Evolutionary conservation across 2,888 invertebrate species (phyloP).

Genomic region (Isotomurus palustris): DNA sequence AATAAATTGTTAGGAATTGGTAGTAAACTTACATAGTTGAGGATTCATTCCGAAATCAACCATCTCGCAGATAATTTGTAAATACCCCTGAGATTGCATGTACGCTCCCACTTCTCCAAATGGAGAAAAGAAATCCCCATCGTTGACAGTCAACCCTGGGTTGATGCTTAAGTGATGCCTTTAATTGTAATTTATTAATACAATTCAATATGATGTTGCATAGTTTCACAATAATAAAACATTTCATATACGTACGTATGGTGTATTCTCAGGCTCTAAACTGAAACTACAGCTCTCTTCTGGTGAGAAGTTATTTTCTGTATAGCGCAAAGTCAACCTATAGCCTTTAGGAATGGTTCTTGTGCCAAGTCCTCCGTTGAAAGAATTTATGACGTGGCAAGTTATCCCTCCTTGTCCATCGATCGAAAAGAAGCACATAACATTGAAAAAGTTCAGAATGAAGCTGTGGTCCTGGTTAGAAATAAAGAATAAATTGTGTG

Average conservation of each 20-base stretch:
- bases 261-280: conserved; percentile 39
- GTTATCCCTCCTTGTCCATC: conserved; percentile 51
- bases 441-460: conserved; percentile 46
- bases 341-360: conserved; percentile 50
- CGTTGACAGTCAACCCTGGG: conserved; percentile 41
- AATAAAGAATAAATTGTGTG: background rate
- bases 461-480: conserved; percentile 37
- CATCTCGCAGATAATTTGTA: conserved; percentile 43
- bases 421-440: conserved; percentile 50
- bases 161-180: conserved; percentile 45
- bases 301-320: conserved; percentile 41
- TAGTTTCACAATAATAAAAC: too few relatives aligned
- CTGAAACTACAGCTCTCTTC: conserved; percentile 29
- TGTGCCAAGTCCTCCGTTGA: conserved; percentile 50
- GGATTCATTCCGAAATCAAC: conserved; percentile 44
- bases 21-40: conserved; percentile 32
- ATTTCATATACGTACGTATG: conserved; percentile 34
- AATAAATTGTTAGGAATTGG: background rate
- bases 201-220: too few relatives aligned
- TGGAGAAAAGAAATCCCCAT: conserved; percentile 36
- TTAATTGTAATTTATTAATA: background rate
- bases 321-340: conserved; percentile 50
- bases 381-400: conserved; percentile 52
- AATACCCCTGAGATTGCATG: conserved; percentile 45
- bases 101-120: conserved; percentile 40